phyloP scores from a whole-genome alignment of 1,140 invertebrate genomes.

The Branchinecta lindahli region DNA sequence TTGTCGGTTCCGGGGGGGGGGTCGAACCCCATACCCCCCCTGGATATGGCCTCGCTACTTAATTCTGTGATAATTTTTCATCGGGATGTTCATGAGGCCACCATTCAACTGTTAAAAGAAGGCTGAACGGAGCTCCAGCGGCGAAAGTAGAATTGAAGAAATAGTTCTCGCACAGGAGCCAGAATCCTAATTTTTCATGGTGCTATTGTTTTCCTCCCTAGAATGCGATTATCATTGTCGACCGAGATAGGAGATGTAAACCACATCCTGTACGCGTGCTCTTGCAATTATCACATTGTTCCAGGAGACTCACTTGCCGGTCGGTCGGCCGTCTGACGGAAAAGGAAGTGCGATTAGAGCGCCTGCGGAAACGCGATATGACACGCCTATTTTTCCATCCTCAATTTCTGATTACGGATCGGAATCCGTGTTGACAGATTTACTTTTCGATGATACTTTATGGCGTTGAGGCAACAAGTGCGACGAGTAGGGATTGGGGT shows the following conservation, averaged over 20 bases:
- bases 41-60: too few species aligned
- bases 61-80: too few species aligned
- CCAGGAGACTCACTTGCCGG: neutral
- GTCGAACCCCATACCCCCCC: too few species aligned
- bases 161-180: neutral
- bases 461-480: too few species aligned
- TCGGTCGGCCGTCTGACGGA: neutral
- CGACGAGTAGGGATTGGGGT: too few species aligned
- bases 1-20: too few species aligned
- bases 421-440: too few species aligned
- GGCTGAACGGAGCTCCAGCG: too few species aligned
- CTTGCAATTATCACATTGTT: neutral
- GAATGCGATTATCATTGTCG: neutral
- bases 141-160: too few species aligned
- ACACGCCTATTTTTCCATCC: neutral
- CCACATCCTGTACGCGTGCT: slow-evolving; percentile 7
- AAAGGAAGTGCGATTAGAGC: slow-evolving; percentile 2
- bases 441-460: too few species aligned
- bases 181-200: neutral
- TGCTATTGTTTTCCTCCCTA: neutral
- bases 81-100: too few species aligned
- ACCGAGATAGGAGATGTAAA: neutral
- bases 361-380: neutral
- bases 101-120: too few species aligned
- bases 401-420: neutral